A percentile compares a stretch with the other conserved stretches of the same genome.
Evolutionary conservation across 2,888 invertebrate species (phyloP).

Genomic region (Tanytarsus gracilentus): DNA sequence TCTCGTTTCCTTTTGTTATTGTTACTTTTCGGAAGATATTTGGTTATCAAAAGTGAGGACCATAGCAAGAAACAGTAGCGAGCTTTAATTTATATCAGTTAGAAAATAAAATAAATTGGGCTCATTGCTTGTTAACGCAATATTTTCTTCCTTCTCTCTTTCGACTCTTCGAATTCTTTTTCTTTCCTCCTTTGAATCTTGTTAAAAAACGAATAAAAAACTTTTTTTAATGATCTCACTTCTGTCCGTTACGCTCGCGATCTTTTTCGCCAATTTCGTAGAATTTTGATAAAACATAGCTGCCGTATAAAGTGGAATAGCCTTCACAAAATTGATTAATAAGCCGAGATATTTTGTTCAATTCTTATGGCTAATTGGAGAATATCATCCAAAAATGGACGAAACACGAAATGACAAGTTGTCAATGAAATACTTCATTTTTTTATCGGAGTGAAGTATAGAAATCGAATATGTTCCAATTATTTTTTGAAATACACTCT

Average conservation of each 20-base stretch:
- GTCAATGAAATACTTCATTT: too few species aligned
- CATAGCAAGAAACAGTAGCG: slow-evolving; percentile 17
- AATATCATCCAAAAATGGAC: slow-evolving; percentile 10
- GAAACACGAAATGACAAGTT: not conserved
- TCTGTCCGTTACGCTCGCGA: not conserved
- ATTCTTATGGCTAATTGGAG: slow-evolving; percentile 17
- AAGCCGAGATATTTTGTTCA: slow-evolving; percentile 22
- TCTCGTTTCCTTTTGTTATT: not conserved
- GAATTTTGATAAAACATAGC: not conserved
- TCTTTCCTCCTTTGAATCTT: not conserved
- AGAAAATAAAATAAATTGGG: slow-evolving; percentile 26
- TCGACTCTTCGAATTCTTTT: not conserved
- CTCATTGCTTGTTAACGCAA: slow-evolving; percentile 27
- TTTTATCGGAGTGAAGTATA: too few species aligned
- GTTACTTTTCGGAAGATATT: not conserved
- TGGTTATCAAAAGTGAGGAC: not conserved
- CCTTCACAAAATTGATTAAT: slow-evolving; percentile 21
- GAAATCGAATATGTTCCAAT: slow-evolving; percentile 1
- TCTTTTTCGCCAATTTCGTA: slow-evolving; percentile 10
- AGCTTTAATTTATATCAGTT: slow-evolving; percentile 22
- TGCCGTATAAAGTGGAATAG: not conserved
- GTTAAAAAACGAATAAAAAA: slow-evolving; percentile 7
- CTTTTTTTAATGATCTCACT: slow-evolving; percentile 6
- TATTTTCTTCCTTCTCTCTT: slow-evolving; percentile 18
- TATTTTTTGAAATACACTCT: too few species aligned